Evolutionary conservation across 2,888 invertebrate genomes (phyloP).

Genomic region (Caenorhabditis panamensis): DNA sequence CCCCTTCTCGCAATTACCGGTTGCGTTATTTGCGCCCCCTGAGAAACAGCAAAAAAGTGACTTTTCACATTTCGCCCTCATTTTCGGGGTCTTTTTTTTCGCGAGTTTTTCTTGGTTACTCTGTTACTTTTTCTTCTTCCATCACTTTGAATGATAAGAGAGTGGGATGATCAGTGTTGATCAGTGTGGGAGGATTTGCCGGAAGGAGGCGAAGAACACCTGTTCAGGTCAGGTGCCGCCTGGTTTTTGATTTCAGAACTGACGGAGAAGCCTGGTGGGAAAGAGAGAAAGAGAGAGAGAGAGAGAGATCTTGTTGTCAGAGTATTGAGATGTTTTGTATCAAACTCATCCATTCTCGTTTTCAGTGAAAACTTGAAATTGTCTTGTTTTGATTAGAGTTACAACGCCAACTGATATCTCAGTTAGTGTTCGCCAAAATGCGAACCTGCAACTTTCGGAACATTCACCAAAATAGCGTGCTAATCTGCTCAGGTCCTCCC

Average conservation of each 20-base stretch:
- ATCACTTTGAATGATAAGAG: constrained; percentile 16
- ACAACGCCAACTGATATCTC: too few species aligned
- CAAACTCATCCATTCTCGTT: constrained; percentile 4
- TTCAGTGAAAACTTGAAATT: neutral
- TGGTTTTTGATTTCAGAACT: constrained; percentile 49
- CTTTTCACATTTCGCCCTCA: constrained; percentile 43
- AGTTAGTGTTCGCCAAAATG: too few species aligned
- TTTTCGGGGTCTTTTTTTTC: too few species aligned
- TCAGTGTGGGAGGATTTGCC: constrained; percentile 45
- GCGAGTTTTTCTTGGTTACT: constrained; percentile 3
- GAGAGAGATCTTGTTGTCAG: constrained; percentile 17
- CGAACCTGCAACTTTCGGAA: neutral
- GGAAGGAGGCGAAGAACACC: constrained; percentile 35
- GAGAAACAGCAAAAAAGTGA: constrained; percentile 49
- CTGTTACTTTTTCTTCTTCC: constrained; percentile 13
- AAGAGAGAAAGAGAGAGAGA: too few species aligned
- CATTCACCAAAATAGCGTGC: constrained; percentile 2
- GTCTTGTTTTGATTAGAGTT: neutral
- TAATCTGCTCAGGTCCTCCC: constrained; percentile 20
- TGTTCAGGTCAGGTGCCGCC: constrained; percentile 49
- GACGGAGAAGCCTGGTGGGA: neutral
- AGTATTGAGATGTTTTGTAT: neutral
- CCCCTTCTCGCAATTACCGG: constrained; percentile 41
- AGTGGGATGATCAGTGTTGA: constrained; percentile 23
- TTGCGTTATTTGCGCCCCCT: constrained; percentile 57